A percentile compares a stretch with the other conserved stretches of the same genome.
Conservation (phyloP, 2,113 vertebrate genomes). For the Natator depressus region DNA sequence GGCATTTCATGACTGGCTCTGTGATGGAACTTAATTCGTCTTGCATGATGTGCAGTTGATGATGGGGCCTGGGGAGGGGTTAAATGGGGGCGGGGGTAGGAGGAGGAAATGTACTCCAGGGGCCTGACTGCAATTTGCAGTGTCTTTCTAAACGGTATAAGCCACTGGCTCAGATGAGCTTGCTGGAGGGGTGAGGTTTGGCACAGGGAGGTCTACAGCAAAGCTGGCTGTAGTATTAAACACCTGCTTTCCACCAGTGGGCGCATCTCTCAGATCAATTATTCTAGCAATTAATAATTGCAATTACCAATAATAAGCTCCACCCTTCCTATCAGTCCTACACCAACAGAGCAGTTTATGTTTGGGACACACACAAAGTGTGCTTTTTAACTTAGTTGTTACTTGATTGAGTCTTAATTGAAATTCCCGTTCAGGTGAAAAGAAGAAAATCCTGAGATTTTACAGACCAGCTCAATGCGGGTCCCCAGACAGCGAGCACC, state of each 20-base stretch:
- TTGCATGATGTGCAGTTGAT: neutral
- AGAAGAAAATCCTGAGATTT: neutral
- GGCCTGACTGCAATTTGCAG: neutral
- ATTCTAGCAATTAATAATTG: neutral
- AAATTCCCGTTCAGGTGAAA: neutral
- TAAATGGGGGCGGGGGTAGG: neutral
- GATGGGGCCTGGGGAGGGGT: neutral
- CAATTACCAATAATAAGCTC: neutral
- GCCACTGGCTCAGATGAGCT: neutral
- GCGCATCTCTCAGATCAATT: neutral
- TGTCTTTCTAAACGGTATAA: neutral
- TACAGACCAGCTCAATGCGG: neutral
- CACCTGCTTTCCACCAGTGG: neutral
- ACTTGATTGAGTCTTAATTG: neutral
- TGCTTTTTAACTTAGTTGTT: neutral
- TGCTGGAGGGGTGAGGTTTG: accelerated
- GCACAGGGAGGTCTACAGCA: accelerated
- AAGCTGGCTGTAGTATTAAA: neutral
- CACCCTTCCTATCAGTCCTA: neutral
- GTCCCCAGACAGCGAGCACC: neutral
- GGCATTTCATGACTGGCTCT: neutral
- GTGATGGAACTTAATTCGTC: neutral
- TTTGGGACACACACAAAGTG: neutral
- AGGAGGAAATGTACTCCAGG: neutral
- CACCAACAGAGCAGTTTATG: neutral